phyloP scores from a whole-genome alignment of 2,113 vertebrate species.

The Polyodon spathula region DNA sequence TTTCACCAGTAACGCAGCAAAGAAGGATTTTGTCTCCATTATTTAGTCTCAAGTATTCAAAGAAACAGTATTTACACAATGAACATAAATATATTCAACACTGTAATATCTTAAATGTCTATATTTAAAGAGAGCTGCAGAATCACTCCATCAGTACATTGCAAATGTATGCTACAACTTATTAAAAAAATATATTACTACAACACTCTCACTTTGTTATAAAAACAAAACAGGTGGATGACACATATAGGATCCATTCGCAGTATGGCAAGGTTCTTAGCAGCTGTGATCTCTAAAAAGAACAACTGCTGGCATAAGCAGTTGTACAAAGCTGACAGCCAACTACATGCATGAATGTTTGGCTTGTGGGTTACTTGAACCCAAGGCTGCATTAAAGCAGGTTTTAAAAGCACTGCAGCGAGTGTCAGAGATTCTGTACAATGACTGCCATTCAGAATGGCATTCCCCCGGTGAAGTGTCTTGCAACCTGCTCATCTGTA shows the following conservation, averaged over 20 bases:
- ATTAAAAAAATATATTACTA: not conserved
- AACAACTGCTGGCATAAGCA: slow-evolving; percentile 1
- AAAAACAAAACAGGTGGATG: not conserved
- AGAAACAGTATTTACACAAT: not conserved
- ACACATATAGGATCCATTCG: not conserved
- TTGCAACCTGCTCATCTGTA: slow-evolving; percentile 63
- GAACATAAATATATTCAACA: not conserved
- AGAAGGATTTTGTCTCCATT: not conserved
- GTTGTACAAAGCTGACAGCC: not conserved
- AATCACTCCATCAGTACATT: not conserved
- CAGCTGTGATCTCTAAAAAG: not conserved
- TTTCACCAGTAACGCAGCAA: not conserved
- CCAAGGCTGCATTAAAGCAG: not conserved
- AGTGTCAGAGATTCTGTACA: not conserved
- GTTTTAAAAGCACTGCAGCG: not conserved
- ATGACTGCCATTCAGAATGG: slow-evolving; percentile 55
- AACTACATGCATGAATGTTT: not conserved
- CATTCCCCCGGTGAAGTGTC: slow-evolving; percentile 64
- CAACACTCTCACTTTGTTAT: not conserved
- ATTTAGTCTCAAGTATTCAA: not conserved
- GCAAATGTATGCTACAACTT: not conserved
- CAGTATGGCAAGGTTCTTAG: not conserved
- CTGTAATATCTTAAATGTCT: not conserved
- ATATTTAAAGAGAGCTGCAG: not conserved
- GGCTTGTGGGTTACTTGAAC: too few relatives aligned